Percentiles rank a stretch among this genome's conserved stretches.
Conservation (phyloP, 2,797 vertebrate species). For the Chaenodraco wilsoni region DNA sequence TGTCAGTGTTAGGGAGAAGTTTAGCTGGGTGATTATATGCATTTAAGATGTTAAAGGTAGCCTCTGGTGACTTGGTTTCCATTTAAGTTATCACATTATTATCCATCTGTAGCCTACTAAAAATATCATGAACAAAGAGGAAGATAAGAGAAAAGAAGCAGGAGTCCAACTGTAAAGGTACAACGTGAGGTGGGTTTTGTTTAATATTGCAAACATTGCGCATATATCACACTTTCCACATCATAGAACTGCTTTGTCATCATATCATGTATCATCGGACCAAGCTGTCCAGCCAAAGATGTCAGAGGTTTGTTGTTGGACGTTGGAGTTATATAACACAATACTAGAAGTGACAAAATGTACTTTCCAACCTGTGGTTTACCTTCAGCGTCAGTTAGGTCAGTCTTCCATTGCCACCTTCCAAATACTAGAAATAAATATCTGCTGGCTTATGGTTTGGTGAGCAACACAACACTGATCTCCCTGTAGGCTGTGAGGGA, state of each 20-base stretch:
- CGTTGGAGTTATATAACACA: neutral
- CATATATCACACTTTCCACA: neutral
- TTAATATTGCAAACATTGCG: conserved; percentile 5
- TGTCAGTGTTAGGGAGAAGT: conserved; percentile 6
- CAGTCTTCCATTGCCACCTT: conserved; percentile 25
- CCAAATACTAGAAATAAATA: conserved; percentile 46
- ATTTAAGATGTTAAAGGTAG: conserved; percentile 40
- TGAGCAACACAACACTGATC: conserved; percentile 36
- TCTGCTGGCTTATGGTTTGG: conserved; percentile 45
- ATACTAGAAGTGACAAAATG: neutral
- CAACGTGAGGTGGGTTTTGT: conserved; percentile 6
- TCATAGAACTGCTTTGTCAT: neutral
- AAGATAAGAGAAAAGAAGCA: neutral
- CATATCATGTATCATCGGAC: neutral
- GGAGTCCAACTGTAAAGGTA: neutral
- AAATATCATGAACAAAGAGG: conserved; percentile 19
- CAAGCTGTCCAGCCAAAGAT: neutral
- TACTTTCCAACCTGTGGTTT: conserved; percentile 2
- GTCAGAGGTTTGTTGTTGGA: neutral
- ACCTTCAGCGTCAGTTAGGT: conserved; percentile 30
- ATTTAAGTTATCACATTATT: conserved; percentile 52
- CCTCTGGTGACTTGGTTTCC: conserved; percentile 33
- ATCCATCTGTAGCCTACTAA: conserved; percentile 8
- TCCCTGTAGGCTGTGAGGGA: conserved; percentile 39
- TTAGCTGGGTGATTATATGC: conserved; percentile 7